These are phyloP conservation scores for Gymnogyps californianus DNA, from an alignment of 2,113 vertebrate genomes.

Conservation along the genomic window DNA sequence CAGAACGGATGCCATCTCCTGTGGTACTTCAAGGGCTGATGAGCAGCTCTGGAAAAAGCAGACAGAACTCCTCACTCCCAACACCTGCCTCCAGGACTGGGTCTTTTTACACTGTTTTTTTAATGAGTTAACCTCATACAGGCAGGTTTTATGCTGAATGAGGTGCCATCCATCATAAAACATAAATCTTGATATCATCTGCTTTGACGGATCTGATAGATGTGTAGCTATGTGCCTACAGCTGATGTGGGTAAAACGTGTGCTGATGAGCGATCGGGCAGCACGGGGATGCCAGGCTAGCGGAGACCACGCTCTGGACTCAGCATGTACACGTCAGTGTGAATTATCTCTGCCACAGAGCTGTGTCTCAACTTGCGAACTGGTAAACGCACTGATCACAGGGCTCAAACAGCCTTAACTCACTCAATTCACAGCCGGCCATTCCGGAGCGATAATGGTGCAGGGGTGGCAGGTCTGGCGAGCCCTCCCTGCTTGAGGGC, in stretches of 20 bases:
- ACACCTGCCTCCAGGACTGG: neutral
- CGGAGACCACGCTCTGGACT: neutral
- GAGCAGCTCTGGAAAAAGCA: neutral
- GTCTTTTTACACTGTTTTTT: neutral
- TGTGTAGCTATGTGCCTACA: neutral
- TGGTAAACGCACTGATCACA: rapidly evolving
- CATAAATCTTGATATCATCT: neutral
- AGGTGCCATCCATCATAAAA: neutral
- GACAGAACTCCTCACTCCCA: neutral
- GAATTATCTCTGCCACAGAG: neutral
- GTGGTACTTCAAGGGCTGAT: neutral
- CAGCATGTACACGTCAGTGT: rapidly evolving
- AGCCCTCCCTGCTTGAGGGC: neutral
- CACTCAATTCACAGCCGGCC: neutral
- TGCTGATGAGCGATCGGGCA: neutral
- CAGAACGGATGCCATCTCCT: neutral
- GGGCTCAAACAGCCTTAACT: neutral
- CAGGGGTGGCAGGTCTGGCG: neutral
- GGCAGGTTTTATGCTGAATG: neutral
- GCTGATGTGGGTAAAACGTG: rapidly evolving
- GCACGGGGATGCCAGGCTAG: rapidly evolving
- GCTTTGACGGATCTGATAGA: neutral
- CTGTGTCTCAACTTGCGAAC: neutral
- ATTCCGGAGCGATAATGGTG: rapidly evolving
- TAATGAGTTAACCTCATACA: neutral